Evolutionary conservation across 2,888 invertebrate species (phyloP), one percentile per base, ranked within the genome.

Genomic region (Calameuta idolon): DNA sequence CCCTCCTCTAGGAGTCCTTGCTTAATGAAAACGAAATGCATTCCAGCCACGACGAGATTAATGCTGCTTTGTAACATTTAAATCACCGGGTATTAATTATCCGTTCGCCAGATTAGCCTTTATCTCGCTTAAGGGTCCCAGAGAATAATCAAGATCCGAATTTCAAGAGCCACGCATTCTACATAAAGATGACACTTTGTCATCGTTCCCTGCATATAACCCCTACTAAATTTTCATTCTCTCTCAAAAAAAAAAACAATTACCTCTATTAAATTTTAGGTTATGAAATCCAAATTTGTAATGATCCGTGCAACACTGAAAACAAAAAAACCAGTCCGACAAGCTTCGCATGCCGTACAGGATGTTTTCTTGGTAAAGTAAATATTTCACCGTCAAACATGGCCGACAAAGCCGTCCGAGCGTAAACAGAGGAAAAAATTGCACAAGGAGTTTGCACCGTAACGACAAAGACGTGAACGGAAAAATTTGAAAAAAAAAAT

Each of bases 61-160:
- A 71, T 71, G 71, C 71, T 34, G 71, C 71, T 71, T 71, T 71
- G 71, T 71, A 71, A 71, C 71, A 71, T 71, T 71, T 71, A 71
- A 71, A 71, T 71, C 71, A 71, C 71, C 71, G 71, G 12, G 71
- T 71, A 71, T 71, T 71, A 71, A 71, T 71, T 71, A 71, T 71
- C 71, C 71, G 71, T 31, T 71, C 71, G 34, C 71, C 71, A 30
- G 71, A 71, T 71, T 71, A 71, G 71, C 71, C 71, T 71, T 71
- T 71, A 71, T 71, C 71, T 71, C 71, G 71, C 12, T 34, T 55
- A 55, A 55, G 71, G 71, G 71, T 31, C 71, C 71, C 55, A 23
- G 71, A 34, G 31, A 9, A 31, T 31, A 71, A 31, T 31, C 71
- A 9, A 71, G 71, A 5, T 12, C 33, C 71, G 71, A 71, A 71